A percentile compares a stretch with the other conserved stretches of the same genome.
Evolutionary conservation across 2,113 vertebrate genomes (phyloP).

Genomic region (Albula glossodonta): DNA sequence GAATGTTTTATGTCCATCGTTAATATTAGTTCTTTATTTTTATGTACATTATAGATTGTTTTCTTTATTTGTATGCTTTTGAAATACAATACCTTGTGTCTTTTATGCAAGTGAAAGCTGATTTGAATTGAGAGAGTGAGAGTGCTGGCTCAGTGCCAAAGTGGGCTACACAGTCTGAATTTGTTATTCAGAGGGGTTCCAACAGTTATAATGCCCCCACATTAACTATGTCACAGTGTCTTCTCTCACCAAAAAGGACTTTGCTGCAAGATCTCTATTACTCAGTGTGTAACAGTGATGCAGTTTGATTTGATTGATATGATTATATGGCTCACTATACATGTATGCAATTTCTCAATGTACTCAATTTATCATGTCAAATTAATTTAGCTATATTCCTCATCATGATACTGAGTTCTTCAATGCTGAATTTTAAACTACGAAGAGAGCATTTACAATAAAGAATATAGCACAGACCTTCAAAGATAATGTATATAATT

Average conservation of each 20-base stretch:
- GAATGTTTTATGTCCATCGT: not conserved
- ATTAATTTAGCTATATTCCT: too few species aligned
- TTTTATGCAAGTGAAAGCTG: not conserved
- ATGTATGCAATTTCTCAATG: too few species aligned
- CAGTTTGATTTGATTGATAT: not conserved
- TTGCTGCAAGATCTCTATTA: not conserved
- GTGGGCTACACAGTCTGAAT: slow-evolving; percentile 2
- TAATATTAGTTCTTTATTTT: not conserved
- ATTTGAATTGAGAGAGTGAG: not conserved
- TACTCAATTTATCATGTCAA: too few species aligned
- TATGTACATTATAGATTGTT: not conserved
- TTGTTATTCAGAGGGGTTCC: not conserved
- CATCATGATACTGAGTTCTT: too few species aligned
- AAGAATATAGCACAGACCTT: too few species aligned
- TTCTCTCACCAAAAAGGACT: not conserved
- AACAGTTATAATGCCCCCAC: not conserved
- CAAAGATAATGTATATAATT: too few species aligned
- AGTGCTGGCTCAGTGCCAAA: not conserved
- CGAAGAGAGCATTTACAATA: too few species aligned
- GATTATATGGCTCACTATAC: too few species aligned
- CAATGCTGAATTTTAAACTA: too few species aligned
- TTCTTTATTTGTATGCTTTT: not conserved
- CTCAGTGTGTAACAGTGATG: not conserved
- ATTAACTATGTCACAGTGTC: slow-evolving; percentile 6
- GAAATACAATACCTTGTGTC: not conserved